Evolutionary conservation across 2,888 invertebrate genomes (phyloP), one percentile per base, ranked within the genome.

Genomic region (Slavum lentiscoides): DNA sequence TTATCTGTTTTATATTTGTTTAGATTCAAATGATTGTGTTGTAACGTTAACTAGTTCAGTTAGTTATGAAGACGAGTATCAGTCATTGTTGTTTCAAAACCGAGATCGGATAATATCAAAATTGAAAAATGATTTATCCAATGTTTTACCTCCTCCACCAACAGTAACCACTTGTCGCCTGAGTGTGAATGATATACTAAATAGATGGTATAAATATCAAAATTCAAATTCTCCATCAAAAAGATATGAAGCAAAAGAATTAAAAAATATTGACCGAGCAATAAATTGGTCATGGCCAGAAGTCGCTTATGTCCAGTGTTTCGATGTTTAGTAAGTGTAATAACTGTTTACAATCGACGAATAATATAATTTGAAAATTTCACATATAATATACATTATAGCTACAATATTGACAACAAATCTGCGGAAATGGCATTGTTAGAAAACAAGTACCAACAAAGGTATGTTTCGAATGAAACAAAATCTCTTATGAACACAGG

Each of bases 91-190:
- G 66, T 80, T 72, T 64, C 80, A 80, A 39, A 72, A 80, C 15
- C 66, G 80, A 58, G 80, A 80, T 80, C 69, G 80, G 62, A 80
- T 80, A 72, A 80, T 80, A 66, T 66, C 80, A 23, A 80, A 80
- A 58, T 58, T 80, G 19, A 80, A 80, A 66, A 72, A 80, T 66
- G 80, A 80, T 43, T 64, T 80, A 39, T 80, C 80, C 2, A 72
- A 72, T 43, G 62, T 70, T 15, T 43, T 80, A n/a, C 80, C 80
- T 43, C 80, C 80, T 39, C 80, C 80, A 8, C 80, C 80, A 66
- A 80, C 72, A 23, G 64, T 80, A 15, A 80, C 80, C 43, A 80
- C 80, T 58, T 80, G 80, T 64, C 53, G 64, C n/a, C 43, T 80
- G 19, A 80, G 80, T 66, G 70, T 80, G 13, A 19, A 72, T 80